A percentile compares a stretch with the other conserved stretches of the same genome.
Evolutionary conservation across 1,140 invertebrate species (phyloP).

Genomic region (Bombus breviceps): DNA sequence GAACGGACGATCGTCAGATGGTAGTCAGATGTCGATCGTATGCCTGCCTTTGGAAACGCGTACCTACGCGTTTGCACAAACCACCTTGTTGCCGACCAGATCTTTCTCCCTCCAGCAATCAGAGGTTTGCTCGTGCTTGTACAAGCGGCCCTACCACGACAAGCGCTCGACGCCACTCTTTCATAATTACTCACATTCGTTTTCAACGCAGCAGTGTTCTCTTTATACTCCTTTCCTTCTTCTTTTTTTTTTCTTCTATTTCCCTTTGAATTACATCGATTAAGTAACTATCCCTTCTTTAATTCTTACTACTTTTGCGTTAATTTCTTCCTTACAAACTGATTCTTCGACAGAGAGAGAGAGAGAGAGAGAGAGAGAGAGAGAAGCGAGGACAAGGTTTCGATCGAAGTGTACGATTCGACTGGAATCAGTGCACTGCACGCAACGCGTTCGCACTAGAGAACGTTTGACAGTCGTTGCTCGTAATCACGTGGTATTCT

Average conservation of each 20-base stretch:
- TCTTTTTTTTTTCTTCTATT: background rate
- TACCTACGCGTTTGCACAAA: slow-evolving; percentile 33
- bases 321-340: background rate
- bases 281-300: background rate
- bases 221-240: background rate
- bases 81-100: background rate
- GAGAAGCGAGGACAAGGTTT: background rate
- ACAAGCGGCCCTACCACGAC: background rate
- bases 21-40: background rate
- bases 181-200: background rate
- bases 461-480: background rate
- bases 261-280: background rate
- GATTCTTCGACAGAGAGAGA: background rate
- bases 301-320: background rate
- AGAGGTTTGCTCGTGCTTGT: slow-evolving; percentile 2
- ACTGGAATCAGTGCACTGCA: background rate
- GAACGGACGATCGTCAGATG: slow-evolving; percentile 4
- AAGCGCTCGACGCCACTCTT: background rate
- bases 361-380: background rate
- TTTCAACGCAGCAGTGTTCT: background rate
- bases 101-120: background rate
- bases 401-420: background rate
- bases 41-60: background rate
- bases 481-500: background rate
- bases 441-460: background rate